Evolutionary conservation across 2,888 invertebrate species (phyloP).

Genomic region (Steinernema carpocapsae): DNA sequence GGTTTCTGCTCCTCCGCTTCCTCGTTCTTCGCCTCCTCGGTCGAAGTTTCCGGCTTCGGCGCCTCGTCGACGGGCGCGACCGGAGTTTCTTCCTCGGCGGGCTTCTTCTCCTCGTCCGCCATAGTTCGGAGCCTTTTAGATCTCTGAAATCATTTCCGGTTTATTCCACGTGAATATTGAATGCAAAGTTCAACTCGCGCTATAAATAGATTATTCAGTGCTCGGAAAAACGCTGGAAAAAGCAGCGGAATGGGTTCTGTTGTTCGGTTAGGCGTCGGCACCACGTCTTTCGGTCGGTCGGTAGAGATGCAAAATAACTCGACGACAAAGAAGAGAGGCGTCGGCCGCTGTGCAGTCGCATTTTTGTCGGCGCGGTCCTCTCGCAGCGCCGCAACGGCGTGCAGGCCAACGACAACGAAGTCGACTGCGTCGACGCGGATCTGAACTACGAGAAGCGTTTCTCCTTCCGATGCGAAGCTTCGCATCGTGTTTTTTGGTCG

Average conservation of each 20-base stretch:
- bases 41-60: constrained; percentile 21
- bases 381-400: background rate
- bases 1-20: too few species aligned
- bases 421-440: too few species aligned
- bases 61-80: background rate
- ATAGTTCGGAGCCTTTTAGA: background rate
- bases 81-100: background rate
- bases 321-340: background rate
- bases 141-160: too few species aligned
- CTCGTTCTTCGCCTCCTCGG: constrained; percentile 2
- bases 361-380: constrained; percentile 16
- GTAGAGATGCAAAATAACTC: constrained; percentile 17
- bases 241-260: background rate
- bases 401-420: too few species aligned
- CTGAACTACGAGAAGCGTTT: too few species aligned
- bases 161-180: background rate
- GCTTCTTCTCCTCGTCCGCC: constrained; percentile 31
- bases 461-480: too few species aligned
- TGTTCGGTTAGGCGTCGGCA: background rate
- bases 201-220: constrained; percentile 3
- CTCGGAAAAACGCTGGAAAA: background rate
- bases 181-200: background rate
- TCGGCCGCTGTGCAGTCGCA: too few species aligned
- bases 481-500: too few species aligned
- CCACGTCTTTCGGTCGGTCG: background rate